Conservation (phyloP, 64 coral and sea anemone genomes). For the Orbicella faveolata region DNA sequence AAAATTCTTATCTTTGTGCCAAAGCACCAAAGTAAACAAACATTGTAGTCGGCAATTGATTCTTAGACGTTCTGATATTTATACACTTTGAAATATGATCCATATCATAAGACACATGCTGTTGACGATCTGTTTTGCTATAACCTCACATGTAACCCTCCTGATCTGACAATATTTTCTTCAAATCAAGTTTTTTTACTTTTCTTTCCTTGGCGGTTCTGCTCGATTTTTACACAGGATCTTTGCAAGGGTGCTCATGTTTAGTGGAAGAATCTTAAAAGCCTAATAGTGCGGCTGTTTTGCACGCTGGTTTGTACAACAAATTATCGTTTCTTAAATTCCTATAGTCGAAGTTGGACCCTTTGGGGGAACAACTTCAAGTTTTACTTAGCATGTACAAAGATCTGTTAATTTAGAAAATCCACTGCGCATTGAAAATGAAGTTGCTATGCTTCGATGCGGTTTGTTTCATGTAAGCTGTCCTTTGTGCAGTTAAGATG, state of each 20-base stretch:
- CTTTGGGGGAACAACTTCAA: neutral
- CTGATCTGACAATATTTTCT: too few relatives aligned
- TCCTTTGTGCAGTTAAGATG: neutral
- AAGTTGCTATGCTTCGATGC: neutral
- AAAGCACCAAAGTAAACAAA: conserved; percentile 42
- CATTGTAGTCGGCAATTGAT: conserved; percentile 23
- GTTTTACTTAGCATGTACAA: neutral
- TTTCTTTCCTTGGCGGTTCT: neutral
- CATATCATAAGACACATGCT: neutral
- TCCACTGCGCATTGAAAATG: conserved; percentile 1
- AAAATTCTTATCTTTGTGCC: conserved; percentile 37
- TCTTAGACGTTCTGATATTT: neutral
- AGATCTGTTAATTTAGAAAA: neutral
- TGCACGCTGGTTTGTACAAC: neutral
- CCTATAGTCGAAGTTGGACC: neutral
- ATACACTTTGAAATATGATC: neutral
- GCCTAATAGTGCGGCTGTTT: neutral
- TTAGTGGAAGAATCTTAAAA: neutral
- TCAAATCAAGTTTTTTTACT: too few relatives aligned
- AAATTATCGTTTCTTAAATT: neutral
- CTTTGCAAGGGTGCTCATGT: neutral
- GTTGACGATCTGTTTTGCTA: neutral
- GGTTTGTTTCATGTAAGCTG: neutral
- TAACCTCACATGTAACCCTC: too few relatives aligned
- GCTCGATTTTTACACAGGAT: neutral